Evolutionary conservation across 2,797 vertebrate genomes (phyloP), one percentile per base, ranked within the genome.

Genomic region (Enteromius viviparus): DNA sequence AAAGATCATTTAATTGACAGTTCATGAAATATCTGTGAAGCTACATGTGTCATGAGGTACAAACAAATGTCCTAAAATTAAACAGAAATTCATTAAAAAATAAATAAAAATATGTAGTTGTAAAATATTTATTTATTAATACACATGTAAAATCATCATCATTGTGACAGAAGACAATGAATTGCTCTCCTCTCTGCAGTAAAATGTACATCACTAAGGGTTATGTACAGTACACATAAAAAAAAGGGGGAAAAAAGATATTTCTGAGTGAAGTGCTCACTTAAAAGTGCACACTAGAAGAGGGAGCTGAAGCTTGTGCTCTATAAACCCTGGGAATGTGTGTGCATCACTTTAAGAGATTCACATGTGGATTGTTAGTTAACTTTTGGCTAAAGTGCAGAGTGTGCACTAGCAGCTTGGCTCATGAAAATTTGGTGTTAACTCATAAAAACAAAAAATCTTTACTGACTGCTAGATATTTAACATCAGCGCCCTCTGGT

Each of bases 121-220:
- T 86, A 89, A 92, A 90, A 78, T 76, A 85, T 87, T 91, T 89
- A 93, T 94, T 94, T 93, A 95, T 93, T 94, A 84, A 90, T 69
- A 92, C 85, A 92, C 88, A 87, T 87, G 89, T 90, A 89, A 92
- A 90, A 87, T 89, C 88, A 89, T 90, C 87, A 90, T 85, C 89
- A 82, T 34, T 74, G 66, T 62, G 34, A 69, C 76, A 89, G 87
- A 72, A 89, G 87, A 81, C 64, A 26, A 42, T 15, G 58, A 82
- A 87, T 88, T 76, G 37, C 34, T 85, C 19, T 77, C 55, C 34
- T 81, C 47, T 55, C 37, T 82, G 69, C 21, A 78, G 26, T 83
- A 87, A 88, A 88, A 78, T 87, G 78, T 90, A 89, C 85, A 85
- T 45, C 2, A n/a, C 83, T 88, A 90, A 91, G 83, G 23, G 86